Evolutionary conservation across 2,113 vertebrate genomes (phyloP), one percentile per base, ranked within the genome.

Genomic region (Myiagra hebetior): DNA sequence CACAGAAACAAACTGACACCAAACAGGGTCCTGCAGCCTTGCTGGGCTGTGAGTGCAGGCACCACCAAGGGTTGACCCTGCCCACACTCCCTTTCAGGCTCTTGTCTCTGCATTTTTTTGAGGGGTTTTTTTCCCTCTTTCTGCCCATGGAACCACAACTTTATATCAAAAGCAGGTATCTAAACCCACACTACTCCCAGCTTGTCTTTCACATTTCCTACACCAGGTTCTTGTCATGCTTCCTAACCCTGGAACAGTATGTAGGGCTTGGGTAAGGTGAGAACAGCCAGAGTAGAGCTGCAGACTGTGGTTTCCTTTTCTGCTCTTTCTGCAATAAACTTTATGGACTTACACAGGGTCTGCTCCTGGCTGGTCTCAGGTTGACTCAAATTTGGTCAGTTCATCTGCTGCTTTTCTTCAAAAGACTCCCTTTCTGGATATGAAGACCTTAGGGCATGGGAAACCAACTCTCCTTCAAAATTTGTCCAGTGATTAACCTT

Each of bases 41-140:
- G 63, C 11, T 3, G 7, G 42, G 47, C 75, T 68, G 17, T 26
- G 13, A 35, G 77, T 2, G 1, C 17, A 44, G 46, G 30, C 69
- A 68, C 39, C 2, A 3, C 6, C 0, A 0, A 67, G 50, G 50
- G 50, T n/a, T 91, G 55, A 4, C 0, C 1, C 28, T 73, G 67
- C 67, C 88, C 75, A 56, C 3, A 0, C 33, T 65, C 22, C 23
- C 10, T 70, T 39, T 57, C 72, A 69, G 55, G 13, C 39, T 76
- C 44, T 18, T 39, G 13, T 15, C 33, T 72, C 37, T 88, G 53
- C 27, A 37, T 90, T 74, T 95, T 55, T 55, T 44, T 1, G 2
- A 39, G 10, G 6, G 22, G 17, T 28, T 88, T 60, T 33, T 9
- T 39, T 41, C 26, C 5, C 8, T 37, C 9, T 52, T 41, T 49